Conservation (phyloP, 2,113 vertebrate genomes). For the Pristiophorus japonicus region DNA sequence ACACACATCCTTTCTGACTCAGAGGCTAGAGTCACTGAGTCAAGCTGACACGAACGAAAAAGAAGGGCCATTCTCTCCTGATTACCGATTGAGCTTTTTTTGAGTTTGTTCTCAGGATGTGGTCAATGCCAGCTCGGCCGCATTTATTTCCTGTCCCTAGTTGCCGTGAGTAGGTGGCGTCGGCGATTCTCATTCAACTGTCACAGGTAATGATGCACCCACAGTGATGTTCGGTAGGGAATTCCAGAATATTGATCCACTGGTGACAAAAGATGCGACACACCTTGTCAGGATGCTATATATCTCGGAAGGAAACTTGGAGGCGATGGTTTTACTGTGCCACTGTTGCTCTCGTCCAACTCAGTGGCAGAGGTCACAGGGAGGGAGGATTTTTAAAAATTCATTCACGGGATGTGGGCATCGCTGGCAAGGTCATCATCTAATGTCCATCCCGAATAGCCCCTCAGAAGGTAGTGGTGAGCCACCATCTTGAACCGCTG, state of each 20-base stretch:
- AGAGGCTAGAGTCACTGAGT: background rate
- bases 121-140: background rate
- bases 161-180: background rate
- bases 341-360: too few relatives aligned
- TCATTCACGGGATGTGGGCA: too few relatives aligned
- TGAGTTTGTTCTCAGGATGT: background rate
- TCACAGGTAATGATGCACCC: background rate
- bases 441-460: too few relatives aligned
- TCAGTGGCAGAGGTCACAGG: too few relatives aligned
- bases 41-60: background rate
- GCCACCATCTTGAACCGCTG: too few relatives aligned
- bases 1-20: background rate
- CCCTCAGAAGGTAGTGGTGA: too few relatives aligned
- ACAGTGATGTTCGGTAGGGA: background rate
- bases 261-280: too few relatives aligned
- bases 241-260: background rate
- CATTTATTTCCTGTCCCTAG: background rate
- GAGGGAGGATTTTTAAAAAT: too few relatives aligned
- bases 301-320: too few relatives aligned
- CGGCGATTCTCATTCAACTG: background rate
- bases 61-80: background rate
- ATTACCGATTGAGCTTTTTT: background rate
- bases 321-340: background rate
- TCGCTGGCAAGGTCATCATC: too few relatives aligned
- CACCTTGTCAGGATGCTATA: background rate